Percentiles rank a stretch among this genome's conserved stretches.
Evolutionary conservation across 2,888 invertebrate species (phyloP).

Genomic region (Catonia carolina): DNA sequence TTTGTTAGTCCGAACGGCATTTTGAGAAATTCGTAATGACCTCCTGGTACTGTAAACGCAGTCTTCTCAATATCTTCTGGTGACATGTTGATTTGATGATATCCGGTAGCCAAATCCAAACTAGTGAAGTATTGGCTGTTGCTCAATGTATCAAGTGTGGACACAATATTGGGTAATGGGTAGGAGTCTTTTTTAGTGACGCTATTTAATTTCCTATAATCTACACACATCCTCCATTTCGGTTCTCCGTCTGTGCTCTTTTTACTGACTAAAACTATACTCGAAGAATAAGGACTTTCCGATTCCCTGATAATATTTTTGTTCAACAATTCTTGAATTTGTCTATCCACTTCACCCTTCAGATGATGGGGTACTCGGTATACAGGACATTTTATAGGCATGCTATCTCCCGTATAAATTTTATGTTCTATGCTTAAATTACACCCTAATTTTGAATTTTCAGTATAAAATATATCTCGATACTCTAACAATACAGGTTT

Average conservation of each 20-base stretch:
- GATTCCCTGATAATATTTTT: slow-evolving; percentile 34
- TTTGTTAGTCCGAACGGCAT: slow-evolving; percentile 37
- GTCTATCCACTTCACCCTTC: slow-evolving; percentile 15
- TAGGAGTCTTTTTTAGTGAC: slow-evolving; percentile 35
- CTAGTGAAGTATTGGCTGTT: slow-evolving; percentile 33
- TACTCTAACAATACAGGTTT: no score
- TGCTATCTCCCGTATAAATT: no score
- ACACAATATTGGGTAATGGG: slow-evolving; percentile 37
- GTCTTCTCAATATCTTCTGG: slow-evolving; percentile 36
- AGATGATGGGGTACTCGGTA: not conserved
- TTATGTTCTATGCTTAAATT: no score
- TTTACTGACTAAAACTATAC: slow-evolving; percentile 39
- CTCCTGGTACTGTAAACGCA: slow-evolving; percentile 36
- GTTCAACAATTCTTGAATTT: slow-evolving; percentile 33
- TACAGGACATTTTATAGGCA: not conserved
- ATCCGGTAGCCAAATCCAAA: slow-evolving; percentile 35
- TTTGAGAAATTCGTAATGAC: slow-evolving; percentile 35
- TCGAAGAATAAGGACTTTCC: slow-evolving; percentile 38
- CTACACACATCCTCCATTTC: slow-evolving; percentile 34
- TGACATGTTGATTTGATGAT: slow-evolving; percentile 37
- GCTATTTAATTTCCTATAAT: slow-evolving; percentile 36
- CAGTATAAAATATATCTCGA: no score
- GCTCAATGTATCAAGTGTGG: slow-evolving; percentile 34
- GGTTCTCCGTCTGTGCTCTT: slow-evolving; percentile 33
- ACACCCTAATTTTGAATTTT: no score